Evolutionary conservation across 2,797 vertebrate genomes (phyloP).

Genomic region (Australoheros facetus): DNA sequence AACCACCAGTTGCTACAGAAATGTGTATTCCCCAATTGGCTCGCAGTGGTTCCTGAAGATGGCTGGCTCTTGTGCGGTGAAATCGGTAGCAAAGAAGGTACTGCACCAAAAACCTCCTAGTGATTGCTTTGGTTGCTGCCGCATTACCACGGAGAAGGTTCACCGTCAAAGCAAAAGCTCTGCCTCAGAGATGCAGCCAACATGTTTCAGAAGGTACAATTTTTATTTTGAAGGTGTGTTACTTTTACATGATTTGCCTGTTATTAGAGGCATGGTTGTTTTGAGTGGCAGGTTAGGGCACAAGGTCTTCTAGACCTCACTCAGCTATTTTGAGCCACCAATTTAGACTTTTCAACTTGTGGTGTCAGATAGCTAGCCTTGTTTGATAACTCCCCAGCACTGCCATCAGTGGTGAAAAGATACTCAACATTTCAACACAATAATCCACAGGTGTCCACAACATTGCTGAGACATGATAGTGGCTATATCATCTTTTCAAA

Average conservation of each 20-base stretch:
- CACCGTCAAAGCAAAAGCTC: too few relatives aligned
- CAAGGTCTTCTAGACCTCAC: neutral
- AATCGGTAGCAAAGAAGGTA: neutral
- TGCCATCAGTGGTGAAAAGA: neutral
- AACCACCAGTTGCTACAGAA: too few relatives aligned
- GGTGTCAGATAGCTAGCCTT: too few relatives aligned
- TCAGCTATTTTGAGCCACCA: neutral
- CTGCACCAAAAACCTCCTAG: neutral
- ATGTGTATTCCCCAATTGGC: too few relatives aligned
- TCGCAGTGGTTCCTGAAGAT: too few relatives aligned
- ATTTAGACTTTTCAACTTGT: too few relatives aligned
- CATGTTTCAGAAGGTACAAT: too few relatives aligned
- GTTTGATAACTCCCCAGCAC: neutral
- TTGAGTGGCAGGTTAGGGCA: neutral
- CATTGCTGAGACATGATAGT: too few relatives aligned
- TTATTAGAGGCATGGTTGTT: neutral
- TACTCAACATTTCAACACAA: neutral
- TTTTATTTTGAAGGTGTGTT: neutral
- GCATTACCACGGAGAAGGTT: too few relatives aligned
- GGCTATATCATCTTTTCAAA: neutral
- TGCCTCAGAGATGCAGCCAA: too few relatives aligned
- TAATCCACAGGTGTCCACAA: neutral
- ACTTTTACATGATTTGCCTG: neutral
- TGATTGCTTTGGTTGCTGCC: too few relatives aligned
- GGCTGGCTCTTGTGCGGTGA: too few relatives aligned